A percentile compares a stretch with the other conserved stretches of the same genome.
Evolutionary conservation across 2,888 invertebrate species (phyloP).

Genomic region (Drosophila nr. perissopoda): DNA sequence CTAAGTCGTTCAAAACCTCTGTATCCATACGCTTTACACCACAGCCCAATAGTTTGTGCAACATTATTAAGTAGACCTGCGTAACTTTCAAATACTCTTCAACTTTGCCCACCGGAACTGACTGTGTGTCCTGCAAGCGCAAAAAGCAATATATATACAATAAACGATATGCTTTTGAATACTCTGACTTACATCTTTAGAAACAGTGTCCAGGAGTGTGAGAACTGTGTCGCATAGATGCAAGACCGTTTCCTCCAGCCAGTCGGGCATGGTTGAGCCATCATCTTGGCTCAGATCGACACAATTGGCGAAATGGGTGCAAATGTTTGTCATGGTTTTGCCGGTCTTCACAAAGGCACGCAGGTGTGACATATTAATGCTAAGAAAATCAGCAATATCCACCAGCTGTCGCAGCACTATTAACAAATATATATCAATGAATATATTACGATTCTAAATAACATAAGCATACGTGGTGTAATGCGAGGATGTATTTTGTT

Average conservation of each 20-base stretch:
- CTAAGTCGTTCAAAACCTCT: constrained; percentile 41
- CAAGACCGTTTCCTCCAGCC: constrained; percentile 55
- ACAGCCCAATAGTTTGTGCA: constrained; percentile 52
- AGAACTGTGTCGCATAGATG: constrained; percentile 55
- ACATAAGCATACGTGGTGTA: constrained; percentile 33
- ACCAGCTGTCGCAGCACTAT: constrained; percentile 62
- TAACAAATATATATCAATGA: not conserved
- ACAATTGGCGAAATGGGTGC: constrained; percentile 40
- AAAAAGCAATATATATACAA: not conserved
- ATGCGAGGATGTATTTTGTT: constrained; percentile 21
- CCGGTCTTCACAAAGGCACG: constrained; percentile 61
- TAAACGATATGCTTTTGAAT: not conserved
- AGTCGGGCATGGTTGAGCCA: constrained; percentile 28
- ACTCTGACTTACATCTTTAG: constrained; percentile 34
- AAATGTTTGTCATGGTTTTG: constrained; percentile 60
- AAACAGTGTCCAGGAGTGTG: constrained; percentile 42
- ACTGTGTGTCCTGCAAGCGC: constrained; percentile 38
- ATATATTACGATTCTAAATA: not conserved
- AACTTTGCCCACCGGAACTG: constrained; percentile 45
- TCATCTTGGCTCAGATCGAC: not conserved
- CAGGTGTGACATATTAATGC: constrained; percentile 30
- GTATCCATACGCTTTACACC: constrained; percentile 74
- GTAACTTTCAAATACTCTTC: constrained; percentile 66
- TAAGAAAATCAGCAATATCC: constrained; percentile 47
- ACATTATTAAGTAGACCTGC: constrained; percentile 62